These are phyloP conservation scores for Zaprionus bogoriensis DNA, from an alignment of 2,888 invertebrate genomes.

Conservation along the genomic window DNA sequence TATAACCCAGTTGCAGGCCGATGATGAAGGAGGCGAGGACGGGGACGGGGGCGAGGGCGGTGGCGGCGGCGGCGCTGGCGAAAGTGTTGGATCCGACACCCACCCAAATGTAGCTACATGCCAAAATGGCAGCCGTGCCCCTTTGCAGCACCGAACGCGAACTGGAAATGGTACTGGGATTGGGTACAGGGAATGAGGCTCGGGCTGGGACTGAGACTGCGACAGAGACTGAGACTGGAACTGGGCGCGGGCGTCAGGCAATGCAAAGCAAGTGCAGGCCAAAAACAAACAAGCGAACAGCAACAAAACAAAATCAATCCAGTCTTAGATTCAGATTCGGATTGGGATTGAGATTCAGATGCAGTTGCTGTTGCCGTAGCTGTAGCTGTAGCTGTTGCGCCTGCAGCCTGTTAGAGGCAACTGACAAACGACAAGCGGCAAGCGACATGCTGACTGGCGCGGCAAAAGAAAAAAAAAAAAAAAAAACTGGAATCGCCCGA, in stretches of 20 bases:
- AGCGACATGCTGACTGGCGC: conserved; percentile 38
- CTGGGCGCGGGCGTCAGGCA: conserved; percentile 49
- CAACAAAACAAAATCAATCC: conserved; percentile 39
- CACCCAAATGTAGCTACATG: conserved; percentile 62
- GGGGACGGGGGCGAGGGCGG: not conserved
- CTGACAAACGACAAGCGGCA: conserved; percentile 59
- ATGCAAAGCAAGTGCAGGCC: conserved; percentile 56
- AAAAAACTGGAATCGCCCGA: conserved; percentile 33
- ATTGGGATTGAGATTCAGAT: conserved; percentile 20
- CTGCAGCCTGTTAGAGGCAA: conserved; percentile 52
- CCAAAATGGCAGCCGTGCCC: conserved; percentile 60
- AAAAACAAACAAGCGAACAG: conserved; percentile 18
- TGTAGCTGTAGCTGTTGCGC: conserved; percentile 41
- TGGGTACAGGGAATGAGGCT: no score
- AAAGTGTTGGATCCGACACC: conserved; percentile 75
- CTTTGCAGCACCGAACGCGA: conserved; percentile 1
- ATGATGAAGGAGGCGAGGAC: not conserved
- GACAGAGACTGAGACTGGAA: not conserved
- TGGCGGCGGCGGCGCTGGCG: conserved; percentile 42
- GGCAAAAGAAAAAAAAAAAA: conserved; percentile 11
- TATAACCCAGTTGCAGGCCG: conserved; percentile 50
- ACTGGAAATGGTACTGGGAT: not conserved
- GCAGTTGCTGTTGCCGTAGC: conserved; percentile 46
- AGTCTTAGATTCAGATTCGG: conserved; percentile 17
- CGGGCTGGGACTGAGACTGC: not conserved